phyloP scores from a whole-genome alignment of 2,797 vertebrate species.

The Anniella stebbinsi region DNA sequence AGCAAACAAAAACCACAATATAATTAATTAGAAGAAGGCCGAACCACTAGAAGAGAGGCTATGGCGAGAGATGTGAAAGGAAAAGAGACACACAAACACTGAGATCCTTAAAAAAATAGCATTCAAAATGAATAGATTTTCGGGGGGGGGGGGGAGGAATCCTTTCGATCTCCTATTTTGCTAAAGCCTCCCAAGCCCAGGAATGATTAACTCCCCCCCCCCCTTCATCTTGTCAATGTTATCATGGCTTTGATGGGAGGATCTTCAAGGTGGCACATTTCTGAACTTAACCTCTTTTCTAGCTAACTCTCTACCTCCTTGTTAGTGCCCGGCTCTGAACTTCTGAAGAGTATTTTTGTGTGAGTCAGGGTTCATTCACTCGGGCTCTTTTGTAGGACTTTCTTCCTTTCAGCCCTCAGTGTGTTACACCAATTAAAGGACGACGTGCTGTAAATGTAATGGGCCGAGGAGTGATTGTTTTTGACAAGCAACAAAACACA shows the following conservation, averaged over 20 bases:
- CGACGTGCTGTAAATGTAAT: conserved; percentile 99
- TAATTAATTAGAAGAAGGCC: conserved; percentile 47
- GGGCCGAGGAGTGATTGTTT: conserved; percentile 97
- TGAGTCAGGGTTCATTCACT: conserved; percentile 92
- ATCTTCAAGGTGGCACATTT: conserved; percentile 88
- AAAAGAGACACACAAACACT: not conserved
- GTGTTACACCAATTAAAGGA: conserved; percentile 97
- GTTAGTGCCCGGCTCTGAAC: conserved; percentile 91
- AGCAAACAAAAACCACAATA: conserved; percentile 5
- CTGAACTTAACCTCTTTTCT: conserved; percentile 89
- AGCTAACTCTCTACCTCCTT: conserved; percentile 86
- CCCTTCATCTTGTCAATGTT: conserved; percentile 83
- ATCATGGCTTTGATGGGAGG: conserved; percentile 86
- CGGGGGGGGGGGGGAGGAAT: conserved; percentile 41
- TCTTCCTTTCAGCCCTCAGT: conserved; percentile 89
- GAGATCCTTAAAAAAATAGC: not conserved
- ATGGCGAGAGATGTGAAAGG: conserved; percentile 4
- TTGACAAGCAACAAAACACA: conserved; percentile 99
- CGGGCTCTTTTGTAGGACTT: conserved; percentile 84
- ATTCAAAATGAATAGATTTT: conserved; percentile 10
- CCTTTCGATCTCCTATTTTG: conserved; percentile 40
- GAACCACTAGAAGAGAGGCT: not conserved
- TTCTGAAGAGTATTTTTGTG: conserved; percentile 91
- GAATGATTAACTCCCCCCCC: conserved; percentile 81
- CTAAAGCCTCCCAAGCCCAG: conserved; percentile 41